Percentiles rank a stretch among this genome's conserved stretches.
Evolutionary conservation across 2,113 vertebrate species (phyloP).

Genomic region (Alectura lathami): DNA sequence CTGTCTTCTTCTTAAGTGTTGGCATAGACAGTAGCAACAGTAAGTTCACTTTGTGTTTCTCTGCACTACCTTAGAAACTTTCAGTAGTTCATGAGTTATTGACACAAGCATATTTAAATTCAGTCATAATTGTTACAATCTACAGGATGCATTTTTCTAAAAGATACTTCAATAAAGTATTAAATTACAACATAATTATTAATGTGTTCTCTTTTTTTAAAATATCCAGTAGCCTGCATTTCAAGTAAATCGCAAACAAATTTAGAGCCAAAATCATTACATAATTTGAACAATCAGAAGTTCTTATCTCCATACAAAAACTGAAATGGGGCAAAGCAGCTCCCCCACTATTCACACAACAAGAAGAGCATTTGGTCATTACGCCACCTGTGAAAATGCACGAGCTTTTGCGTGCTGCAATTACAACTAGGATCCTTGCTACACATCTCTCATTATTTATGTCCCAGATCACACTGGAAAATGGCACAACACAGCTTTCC

Average conservation of each 20-base stretch:
- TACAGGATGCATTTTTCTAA: not conserved
- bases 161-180: not conserved
- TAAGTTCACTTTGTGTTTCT: not conserved
- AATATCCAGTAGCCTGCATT: not conserved
- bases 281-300: not conserved
- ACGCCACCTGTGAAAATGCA: not conserved
- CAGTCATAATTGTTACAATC: not conserved
- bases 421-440: not conserved
- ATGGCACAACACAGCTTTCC: not conserved
- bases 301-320: not conserved
- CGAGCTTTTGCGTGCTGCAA: not conserved
- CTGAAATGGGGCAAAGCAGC: not conserved
- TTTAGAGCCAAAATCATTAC: not conserved
- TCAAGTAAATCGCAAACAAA: not conserved
- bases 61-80: not conserved
- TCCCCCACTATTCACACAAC: not conserved
- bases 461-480: not conserved
- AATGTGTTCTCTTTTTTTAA: not conserved
- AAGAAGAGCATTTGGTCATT: not conserved
- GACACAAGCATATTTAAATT: not conserved
- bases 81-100: not conserved
- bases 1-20: not conserved
- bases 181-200: not conserved
- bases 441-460: not conserved
- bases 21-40: not conserved